Percentiles rank a stretch among this genome's conserved stretches.
phyloP scores from a whole-genome alignment of 2,888 invertebrate species.

The Didymodactylos carnosus region DNA sequence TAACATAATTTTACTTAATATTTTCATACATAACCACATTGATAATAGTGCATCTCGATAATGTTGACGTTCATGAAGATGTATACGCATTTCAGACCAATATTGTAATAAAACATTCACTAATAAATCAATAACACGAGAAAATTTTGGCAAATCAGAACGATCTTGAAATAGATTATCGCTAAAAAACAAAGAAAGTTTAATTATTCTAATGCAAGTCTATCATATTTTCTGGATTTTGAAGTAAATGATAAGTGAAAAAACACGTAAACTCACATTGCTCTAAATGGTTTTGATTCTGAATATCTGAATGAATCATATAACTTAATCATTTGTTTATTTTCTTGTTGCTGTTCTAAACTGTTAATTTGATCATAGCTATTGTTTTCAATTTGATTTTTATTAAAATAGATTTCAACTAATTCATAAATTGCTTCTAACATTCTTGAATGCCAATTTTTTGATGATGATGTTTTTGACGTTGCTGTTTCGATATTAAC shows the following conservation, averaged over 20 bases:
- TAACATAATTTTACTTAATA: not conserved
- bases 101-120: not conserved
- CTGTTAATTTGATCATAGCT: not conserved
- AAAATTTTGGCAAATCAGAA: not conserved
- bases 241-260: not conserved
- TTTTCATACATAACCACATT: not conserved
- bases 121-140: not conserved
- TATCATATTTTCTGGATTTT: not conserved
- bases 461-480: not conserved
- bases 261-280: not conserved
- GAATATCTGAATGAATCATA: not conserved
- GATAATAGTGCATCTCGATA: not conserved
- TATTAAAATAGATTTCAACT: not conserved
- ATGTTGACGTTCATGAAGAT: not conserved
- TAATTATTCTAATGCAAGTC: not conserved
- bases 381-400: too few species aligned
- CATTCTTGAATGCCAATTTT: not conserved
- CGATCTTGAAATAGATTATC: not conserved
- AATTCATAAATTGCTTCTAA: not conserved
- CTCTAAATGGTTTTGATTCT: not conserved
- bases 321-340: not conserved
- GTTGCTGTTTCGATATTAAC: not conserved
- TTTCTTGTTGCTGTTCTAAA: not conserved
- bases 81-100: not conserved
- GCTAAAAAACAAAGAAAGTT: not conserved